Base-by-base conservation (phyloP, 35 echinoderm and acorn worm species). In the Strongylocentrotus purpuratus region DNA sequence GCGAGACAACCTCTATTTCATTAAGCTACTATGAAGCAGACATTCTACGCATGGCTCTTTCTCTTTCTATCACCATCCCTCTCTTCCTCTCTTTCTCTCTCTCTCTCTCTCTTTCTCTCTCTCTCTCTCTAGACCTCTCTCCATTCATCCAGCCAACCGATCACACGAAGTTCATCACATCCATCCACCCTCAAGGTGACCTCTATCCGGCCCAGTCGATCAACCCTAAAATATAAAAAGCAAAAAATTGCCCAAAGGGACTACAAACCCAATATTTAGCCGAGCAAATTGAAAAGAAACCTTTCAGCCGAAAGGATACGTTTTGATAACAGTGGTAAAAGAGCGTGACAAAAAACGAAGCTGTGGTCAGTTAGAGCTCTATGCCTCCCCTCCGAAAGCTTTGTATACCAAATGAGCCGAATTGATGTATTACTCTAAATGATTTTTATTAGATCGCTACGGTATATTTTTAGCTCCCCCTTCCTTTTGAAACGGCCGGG, bases 361-460 rank as follows among this genome's bases (percentile, higher is more conserved):
- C 65, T 78, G 65, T 18, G 65, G 65, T 78, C 65, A 78, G 20
- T 9, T 11, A 55, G 50, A 15, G 10, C 50, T 55, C 7, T 55
- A 55, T 78, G 20, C 28, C 22, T 0, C 4, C 20, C 20, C 20
- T n/a, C 65, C 65, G 8, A 78, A 6, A 28, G 20, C 28, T 28
- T 78, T 78, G 18, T 78, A 22, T 8, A 78, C 20, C 7, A 15
- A 14, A 78, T 78, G 65, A 78, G 65, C 65, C 65, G 65, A n/a
- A 78, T 22, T 78, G 65, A 78, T 78, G 20, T 78, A 78, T 78
- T 78, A 78, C 65, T 78, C 65, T 78, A 78, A 78, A 71, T 71
- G 61, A 71, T 71, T 71, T 70, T 71, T 78, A 78, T 78, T 78
- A 78, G 65, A 78, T 78, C 65, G 22, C 65, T 18, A 78, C n/a